Conservation (phyloP, 2,888 invertebrate species). For the Agrotis exclamationis region DNA sequence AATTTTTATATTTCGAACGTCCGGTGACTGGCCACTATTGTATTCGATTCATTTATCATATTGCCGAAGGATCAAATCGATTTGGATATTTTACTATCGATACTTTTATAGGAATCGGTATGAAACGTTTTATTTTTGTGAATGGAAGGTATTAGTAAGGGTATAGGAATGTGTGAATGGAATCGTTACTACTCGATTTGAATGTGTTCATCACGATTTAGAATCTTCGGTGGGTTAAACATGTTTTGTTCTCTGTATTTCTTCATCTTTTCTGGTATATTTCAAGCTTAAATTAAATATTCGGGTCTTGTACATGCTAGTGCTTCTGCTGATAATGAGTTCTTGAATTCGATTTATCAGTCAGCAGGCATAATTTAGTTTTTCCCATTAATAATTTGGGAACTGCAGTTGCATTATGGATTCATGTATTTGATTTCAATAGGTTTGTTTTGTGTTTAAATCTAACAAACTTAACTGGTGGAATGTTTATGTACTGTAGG, state of each 20-base stretch:
- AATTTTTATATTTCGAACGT: constrained; percentile 71
- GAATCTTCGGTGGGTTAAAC: not conserved
- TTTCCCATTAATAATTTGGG: too few species aligned
- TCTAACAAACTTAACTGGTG: too few species aligned
- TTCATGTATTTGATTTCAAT: too few species aligned
- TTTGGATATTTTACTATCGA: constrained; percentile 77
- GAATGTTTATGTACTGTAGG: too few species aligned
- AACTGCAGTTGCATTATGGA: too few species aligned
- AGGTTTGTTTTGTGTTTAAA: too few species aligned
- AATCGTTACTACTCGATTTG: constrained; percentile 34
- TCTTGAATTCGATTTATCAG: too few species aligned
- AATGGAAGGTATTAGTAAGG: constrained; percentile 65
- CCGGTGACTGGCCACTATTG: constrained; percentile 77
- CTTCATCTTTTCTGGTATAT: not conserved
- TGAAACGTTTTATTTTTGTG: constrained; percentile 71
- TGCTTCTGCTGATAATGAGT: too few species aligned
- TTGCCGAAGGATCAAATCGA: constrained; percentile 64
- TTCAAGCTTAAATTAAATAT: not conserved
- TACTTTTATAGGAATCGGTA: constrained; percentile 76
- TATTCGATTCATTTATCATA: constrained; percentile 83
- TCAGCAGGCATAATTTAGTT: too few species aligned
- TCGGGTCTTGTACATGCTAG: too few species aligned
- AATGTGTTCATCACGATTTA: constrained; percentile 56
- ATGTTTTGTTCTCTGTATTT: not conserved
- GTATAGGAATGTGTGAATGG: constrained; percentile 64